Percentiles rank a stretch among this genome's conserved stretches.
These are phyloP conservation scores for Spodoptera picta DNA, from an alignment of 2,888 invertebrate genomes.

Conservation along the genomic window DNA sequence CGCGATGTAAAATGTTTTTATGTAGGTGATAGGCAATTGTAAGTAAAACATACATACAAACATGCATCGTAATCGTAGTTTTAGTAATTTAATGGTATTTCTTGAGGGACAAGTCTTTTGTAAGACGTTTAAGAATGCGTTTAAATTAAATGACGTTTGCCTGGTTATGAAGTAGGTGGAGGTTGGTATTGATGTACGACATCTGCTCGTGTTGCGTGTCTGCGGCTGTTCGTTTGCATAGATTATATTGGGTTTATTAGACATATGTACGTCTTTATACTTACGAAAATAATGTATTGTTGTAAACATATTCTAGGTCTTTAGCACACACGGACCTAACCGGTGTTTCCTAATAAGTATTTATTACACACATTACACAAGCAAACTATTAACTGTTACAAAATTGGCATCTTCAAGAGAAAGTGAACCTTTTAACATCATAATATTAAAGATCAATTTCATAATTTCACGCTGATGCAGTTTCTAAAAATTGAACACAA, in stretches of 20 bases:
- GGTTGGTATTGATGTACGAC: not conserved
- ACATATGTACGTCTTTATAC: too few species aligned
- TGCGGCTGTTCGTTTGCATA: not conserved
- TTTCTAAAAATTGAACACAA: conserved; percentile 1
- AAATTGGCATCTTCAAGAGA: conserved; percentile 12
- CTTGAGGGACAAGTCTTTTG: too few species aligned
- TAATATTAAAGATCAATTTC: conserved; percentile 10
- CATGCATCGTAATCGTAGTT: not conserved
- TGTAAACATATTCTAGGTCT: conserved; percentile 11
- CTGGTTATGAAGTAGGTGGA: not conserved
- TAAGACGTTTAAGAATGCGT: too few species aligned
- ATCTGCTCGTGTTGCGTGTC: too few species aligned
- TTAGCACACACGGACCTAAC: conserved; percentile 3
- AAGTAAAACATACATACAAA: conserved; percentile 1
- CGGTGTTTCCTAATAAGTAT: too few species aligned
- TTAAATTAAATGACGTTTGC: too few species aligned
- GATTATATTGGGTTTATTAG: too few species aligned
- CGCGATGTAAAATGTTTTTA: conserved; percentile 18
- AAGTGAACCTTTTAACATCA: conserved; percentile 12
- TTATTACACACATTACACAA: not conserved
- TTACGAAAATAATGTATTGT: too few species aligned
- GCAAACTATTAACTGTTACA: conserved; percentile 14
- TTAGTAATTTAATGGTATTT: too few species aligned
- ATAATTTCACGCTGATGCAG: conserved; percentile 1
- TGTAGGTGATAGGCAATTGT: conserved; percentile 1